Evolutionary conservation across 2,888 invertebrate species (phyloP).

Genomic region (Elmis aenea): DNA sequence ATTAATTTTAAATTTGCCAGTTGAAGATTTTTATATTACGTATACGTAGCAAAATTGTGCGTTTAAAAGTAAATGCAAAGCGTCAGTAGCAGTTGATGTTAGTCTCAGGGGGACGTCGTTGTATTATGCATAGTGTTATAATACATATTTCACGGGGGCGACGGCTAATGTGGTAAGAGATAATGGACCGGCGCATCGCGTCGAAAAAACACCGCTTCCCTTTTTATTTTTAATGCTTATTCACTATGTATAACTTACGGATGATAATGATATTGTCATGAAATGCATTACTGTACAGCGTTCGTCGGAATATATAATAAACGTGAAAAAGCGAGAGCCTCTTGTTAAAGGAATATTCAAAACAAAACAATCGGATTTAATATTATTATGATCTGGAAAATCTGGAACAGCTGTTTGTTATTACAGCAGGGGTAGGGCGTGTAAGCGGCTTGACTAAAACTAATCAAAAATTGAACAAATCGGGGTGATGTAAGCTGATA

Average conservation of each 20-base stretch:
- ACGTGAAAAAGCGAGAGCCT: too few species aligned
- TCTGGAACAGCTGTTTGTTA: constrained; percentile 30
- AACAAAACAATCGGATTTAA: too few species aligned
- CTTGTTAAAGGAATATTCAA: too few species aligned
- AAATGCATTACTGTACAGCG: too few species aligned
- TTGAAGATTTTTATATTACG: too few species aligned
- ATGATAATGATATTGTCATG: not conserved
- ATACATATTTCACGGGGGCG: constrained; percentile 41
- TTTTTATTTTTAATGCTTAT: constrained; percentile 31
- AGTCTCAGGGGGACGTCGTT: constrained; percentile 24
- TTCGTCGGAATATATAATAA: too few species aligned
- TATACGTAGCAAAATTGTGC: too few species aligned
- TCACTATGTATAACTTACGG: constrained; percentile 11
- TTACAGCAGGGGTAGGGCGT: constrained; percentile 31
- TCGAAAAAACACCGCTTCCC: constrained; percentile 30
- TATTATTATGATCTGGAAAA: too few species aligned
- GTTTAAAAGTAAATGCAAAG: not conserved
- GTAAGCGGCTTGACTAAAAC: constrained; percentile 33
- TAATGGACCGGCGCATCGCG: constrained; percentile 32
- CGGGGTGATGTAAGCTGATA: constrained; percentile 22
- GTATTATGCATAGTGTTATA: constrained; percentile 41
- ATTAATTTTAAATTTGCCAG: too few species aligned
- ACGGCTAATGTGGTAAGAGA: constrained; percentile 33
- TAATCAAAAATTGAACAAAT: constrained; percentile 32
- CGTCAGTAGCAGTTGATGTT: constrained; percentile 3